Evolutionary conservation across 1,140 invertebrate species (phyloP).

Genomic region (Camponotus pennsylvanicus): DNA sequence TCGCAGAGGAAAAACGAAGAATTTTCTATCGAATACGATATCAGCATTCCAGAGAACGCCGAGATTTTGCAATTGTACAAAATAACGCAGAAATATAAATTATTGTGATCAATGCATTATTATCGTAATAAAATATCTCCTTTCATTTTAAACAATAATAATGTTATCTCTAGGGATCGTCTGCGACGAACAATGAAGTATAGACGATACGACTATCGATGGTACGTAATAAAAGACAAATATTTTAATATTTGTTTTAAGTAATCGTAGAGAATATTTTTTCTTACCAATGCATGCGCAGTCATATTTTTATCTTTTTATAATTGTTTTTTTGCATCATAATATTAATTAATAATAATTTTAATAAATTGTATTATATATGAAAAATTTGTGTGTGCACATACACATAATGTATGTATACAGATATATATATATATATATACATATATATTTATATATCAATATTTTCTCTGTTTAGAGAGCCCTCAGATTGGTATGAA

Average conservation of each 20-base stretch:
- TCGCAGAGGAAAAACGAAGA: not conserved
- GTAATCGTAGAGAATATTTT: not conserved
- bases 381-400: too few relatives aligned
- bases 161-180: constrained; percentile 65
- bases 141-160: constrained; percentile 53
- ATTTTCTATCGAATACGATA: constrained; percentile 41
- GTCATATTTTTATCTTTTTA: constrained; percentile 61
- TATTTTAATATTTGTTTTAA: constrained; percentile 43
- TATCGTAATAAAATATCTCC: constrained; percentile 16
- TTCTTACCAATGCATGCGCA: constrained; percentile 10
- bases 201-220: not conserved
- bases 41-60: constrained; percentile 72
- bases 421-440: not conserved
- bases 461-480: not conserved
- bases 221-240: not conserved
- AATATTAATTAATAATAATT: constrained; percentile 20
- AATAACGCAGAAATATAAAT: constrained; percentile 22
- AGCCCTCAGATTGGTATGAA: not conserved
- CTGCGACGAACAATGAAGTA: constrained; percentile 60
- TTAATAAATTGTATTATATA: too few relatives aligned
- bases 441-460: not conserved
- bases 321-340: constrained; percentile 61
- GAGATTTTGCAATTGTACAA: constrained; percentile 33
- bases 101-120: constrained; percentile 47
- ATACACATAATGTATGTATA: too few relatives aligned